Base-by-base conservation (phyloP, 2,797 vertebrate genomes). In the Microchirus variegatus region DNA sequence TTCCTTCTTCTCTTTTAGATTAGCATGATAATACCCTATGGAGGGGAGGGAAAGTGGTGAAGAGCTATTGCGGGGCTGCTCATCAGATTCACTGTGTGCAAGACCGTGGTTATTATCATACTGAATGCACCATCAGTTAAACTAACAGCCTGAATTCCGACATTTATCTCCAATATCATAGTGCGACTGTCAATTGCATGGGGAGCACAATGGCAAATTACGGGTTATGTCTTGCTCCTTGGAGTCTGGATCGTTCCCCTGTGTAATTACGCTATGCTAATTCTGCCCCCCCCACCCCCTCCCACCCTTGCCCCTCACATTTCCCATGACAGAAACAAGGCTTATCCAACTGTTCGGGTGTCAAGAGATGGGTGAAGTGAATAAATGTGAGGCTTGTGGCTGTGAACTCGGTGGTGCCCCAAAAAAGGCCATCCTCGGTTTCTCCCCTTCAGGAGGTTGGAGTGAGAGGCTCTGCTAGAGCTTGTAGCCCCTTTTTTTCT, bases 121-220 rank as follows among this genome's bases (percentile, higher is more conserved):
- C 77, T 83, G 81, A 91, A 91, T 80, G 85, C 82, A 60, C 82
- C 83, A 89, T 92, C 82, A 77, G 89, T 90, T 91, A 86, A 90
- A 87, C 87, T 85, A 91, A 91, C 90, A 85, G 77, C 84, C 84
- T 72, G 84, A 87, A 89, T 90, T 90, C 83, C 61, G 59, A 78
- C 86, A 87, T 91, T 91, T 89, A 92, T 92, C 88, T 90, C 79
- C 77, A 63, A 70, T 90, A 90, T 91, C 86, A 73, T 77, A 78
- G 80, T 78, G 72, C 58, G 70, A 60, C 83, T 81, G 88, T 81
- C 89, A 82, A 73, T 84, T 75, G 70, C 70, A 65, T 26, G n/a
- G 76, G 73, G 78, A 77, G 82, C 77, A 89, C 83, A 87, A 87
- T 88, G 83, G 81, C 74, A 90, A 87, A 93, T 90, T 86, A 84